phyloP scores from a whole-genome alignment of 2,888 invertebrate genomes.

The Malacosoma neustria region DNA sequence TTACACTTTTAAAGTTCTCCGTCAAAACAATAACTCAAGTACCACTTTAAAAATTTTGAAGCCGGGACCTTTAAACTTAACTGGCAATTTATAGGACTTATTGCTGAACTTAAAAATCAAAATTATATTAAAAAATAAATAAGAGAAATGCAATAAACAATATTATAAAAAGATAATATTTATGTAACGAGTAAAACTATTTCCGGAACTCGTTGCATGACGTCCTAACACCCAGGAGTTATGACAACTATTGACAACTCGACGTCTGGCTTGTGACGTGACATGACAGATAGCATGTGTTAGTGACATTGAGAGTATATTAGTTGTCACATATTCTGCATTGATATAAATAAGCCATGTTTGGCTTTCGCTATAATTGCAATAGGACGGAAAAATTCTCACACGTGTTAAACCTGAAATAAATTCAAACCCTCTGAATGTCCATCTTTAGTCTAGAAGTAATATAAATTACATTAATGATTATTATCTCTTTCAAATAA shows the following conservation, averaged over 20 bases:
- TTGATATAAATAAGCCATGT: too few species aligned
- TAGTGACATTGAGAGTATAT: too few species aligned
- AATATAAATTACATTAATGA: too few species aligned
- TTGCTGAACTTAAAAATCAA: not conserved
- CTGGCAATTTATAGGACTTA: not conserved
- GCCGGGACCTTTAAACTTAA: constrained; percentile 11
- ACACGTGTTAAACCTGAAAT: too few species aligned
- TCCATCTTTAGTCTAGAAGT: too few species aligned
- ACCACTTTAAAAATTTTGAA: constrained; percentile 26
- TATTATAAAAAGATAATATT: constrained; percentile 11
- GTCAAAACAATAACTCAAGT: constrained; percentile 15
- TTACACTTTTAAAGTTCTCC: constrained; percentile 16
- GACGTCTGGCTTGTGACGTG: constrained; percentile 29
- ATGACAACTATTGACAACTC: constrained; percentile 20
- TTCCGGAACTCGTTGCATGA: constrained; percentile 18
- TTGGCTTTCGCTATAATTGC: too few species aligned
- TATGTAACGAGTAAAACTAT: constrained; percentile 7
- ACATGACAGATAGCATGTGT: too few species aligned
- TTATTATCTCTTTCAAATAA: too few species aligned
- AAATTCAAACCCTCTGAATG: too few species aligned
- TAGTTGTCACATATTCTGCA: too few species aligned
- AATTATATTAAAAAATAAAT: constrained; percentile 8
- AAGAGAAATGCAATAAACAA: constrained; percentile 12
- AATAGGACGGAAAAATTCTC: too few species aligned
- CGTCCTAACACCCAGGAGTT: constrained; percentile 14